A percentile compares a stretch with the other conserved stretches of the same genome.
phyloP scores from a whole-genome alignment of 2,888 invertebrate genomes.

The Masnerella sp. region DNA sequence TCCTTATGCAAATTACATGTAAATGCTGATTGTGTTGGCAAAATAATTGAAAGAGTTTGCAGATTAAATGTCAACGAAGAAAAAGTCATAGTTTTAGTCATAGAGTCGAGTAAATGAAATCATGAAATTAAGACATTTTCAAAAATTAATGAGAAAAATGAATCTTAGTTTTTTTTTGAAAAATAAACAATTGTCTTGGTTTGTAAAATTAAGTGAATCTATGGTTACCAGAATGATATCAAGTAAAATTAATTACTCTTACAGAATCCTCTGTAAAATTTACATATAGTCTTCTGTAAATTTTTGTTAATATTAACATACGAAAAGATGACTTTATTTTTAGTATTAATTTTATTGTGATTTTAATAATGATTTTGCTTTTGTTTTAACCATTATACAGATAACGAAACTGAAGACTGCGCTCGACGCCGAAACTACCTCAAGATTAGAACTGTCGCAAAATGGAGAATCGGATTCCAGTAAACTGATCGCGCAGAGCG shows the following conservation, averaged over 20 bases:
- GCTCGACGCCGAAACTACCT: slow-evolving; percentile 85
- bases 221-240: no score
- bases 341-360: neutral
- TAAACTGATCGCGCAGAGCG: slow-evolving; percentile 81
- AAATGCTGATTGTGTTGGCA: neutral
- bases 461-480: slow-evolving; percentile 68
- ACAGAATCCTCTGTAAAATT: no score
- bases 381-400: slow-evolving; percentile 76
- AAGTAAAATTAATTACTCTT: no score
- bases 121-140: no score
- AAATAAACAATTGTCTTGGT: no score
- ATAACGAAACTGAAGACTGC: slow-evolving; percentile 86
- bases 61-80: neutral
- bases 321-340: neutral
- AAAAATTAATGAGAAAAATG: no score
- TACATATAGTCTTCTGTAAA: no score
- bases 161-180: no score
- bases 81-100: no score
- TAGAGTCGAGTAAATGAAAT: no score
- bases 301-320: neutral
- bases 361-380: slow-evolving; percentile 11
- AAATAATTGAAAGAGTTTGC: neutral
- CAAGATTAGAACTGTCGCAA: slow-evolving; percentile 75
- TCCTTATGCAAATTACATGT: slow-evolving; percentile 3
- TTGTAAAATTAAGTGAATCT: no score